phyloP scores from a whole-genome alignment of 1,140 invertebrate species.

The Penaeus japonicus region DNA sequence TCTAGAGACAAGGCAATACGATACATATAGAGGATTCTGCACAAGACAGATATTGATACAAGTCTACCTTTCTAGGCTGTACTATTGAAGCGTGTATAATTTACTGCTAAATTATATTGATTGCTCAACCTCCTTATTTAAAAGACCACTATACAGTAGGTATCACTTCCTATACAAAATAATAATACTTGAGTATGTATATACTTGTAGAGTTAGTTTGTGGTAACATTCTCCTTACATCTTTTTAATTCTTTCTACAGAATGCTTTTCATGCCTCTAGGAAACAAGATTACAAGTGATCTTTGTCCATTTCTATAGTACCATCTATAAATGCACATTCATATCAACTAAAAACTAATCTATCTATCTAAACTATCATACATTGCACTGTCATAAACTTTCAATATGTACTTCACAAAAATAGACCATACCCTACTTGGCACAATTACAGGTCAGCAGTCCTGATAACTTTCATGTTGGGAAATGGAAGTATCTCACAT shows the following conservation, averaged over 20 bases:
- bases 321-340: too few relatives aligned
- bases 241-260: neutral
- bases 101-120: constrained; percentile 6
- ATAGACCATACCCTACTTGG: constrained; percentile 20
- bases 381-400: neutral
- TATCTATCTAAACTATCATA: constrained; percentile 16
- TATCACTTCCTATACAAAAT: neutral
- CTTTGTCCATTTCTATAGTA: too few relatives aligned
- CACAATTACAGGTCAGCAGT: constrained; percentile 21
- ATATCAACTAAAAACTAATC: neutral
- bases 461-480: neutral
- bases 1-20: constrained; percentile 20
- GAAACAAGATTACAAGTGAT: too few relatives aligned
- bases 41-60: neutral
- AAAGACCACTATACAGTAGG: neutral
- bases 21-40: constrained; percentile 2
- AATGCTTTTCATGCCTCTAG: too few relatives aligned
- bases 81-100: constrained; percentile 12
- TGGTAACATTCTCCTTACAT: neutral
- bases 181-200: constrained; percentile 1
- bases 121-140: neutral
- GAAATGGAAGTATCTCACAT: too few relatives aligned
- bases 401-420: neutral
- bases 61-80: constrained; percentile 1
- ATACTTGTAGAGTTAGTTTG: neutral